Percentiles rank a stretch among this genome's conserved stretches.
These are phyloP conservation scores for Trichonephila clavata DNA, from an alignment of 1,140 invertebrate genomes.

Conservation along the genomic window DNA sequence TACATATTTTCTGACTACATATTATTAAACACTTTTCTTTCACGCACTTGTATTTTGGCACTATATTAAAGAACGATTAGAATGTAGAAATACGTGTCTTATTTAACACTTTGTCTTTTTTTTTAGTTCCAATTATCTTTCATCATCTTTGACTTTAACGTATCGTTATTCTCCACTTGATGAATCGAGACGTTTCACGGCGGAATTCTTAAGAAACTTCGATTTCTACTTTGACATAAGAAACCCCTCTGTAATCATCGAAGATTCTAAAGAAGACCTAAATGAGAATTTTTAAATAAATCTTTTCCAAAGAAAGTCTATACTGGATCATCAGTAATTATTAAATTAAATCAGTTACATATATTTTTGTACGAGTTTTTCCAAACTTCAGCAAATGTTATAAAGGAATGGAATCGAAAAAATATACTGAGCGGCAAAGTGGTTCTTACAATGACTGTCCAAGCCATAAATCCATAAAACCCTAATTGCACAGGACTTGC, in stretches of 20 bases:
- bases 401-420: slow-evolving; percentile 94
- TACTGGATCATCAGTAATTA: neutral
- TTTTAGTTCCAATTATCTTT: neutral
- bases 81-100: neutral
- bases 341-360: slow-evolving; percentile 58
- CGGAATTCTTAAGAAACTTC: slow-evolving; percentile 16
- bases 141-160: neutral
- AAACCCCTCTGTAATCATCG: neutral
- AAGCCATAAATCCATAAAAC: slow-evolving; percentile 96
- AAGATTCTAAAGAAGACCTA: neutral
- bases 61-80: slow-evolving; percentile 31
- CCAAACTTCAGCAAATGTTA: slow-evolving; percentile 98
- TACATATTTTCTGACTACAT: slow-evolving; percentile 66
- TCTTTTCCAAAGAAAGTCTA: neutral
- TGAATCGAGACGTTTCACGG: neutral
- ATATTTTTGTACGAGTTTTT: slow-evolving; percentile 94
- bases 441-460: slow-evolving; percentile 95
- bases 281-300: neutral
- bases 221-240: slow-evolving; percentile 13
- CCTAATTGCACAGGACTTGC: slow-evolving; percentile 94
- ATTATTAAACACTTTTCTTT: slow-evolving; percentile 33
- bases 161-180: neutral
- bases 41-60: slow-evolving; percentile 60
- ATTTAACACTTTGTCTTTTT: neutral
- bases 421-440: slow-evolving; percentile 97